Evolutionary conservation across 2,113 vertebrate genomes (phyloP).

Genomic region (Hystrix brachyura): DNA sequence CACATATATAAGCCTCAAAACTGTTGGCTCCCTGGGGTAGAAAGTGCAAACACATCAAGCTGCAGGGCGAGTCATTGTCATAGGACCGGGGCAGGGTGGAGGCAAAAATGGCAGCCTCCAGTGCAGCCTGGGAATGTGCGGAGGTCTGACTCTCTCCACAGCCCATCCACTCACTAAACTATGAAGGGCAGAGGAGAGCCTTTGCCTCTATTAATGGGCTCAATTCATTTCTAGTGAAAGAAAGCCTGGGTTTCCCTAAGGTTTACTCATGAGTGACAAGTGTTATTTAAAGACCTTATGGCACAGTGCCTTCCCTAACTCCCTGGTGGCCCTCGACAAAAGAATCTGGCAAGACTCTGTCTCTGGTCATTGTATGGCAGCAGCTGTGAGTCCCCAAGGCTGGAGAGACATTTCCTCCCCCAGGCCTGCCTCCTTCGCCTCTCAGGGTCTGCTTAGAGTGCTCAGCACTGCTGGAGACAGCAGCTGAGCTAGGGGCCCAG

Average conservation of each 20-base stretch:
- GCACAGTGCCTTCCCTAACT: constrained; percentile 57
- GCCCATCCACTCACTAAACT: neutral
- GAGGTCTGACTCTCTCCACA: neutral
- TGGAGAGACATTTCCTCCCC: neutral
- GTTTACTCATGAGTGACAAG: constrained; percentile 68
- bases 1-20: neutral
- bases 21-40: neutral
- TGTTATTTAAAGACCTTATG: constrained; percentile 48
- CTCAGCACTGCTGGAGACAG: neutral
- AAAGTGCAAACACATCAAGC: neutral
- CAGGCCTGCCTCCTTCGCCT: neutral
- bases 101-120: neutral
- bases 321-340: constrained; percentile 51
- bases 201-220: neutral
- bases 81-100: neutral
- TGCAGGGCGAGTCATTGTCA: neutral
- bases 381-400: neutral
- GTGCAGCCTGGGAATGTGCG: neutral
- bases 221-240: constrained; percentile 55
- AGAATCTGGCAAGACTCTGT: neutral
- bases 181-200: neutral
- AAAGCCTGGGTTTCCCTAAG: constrained; percentile 18
- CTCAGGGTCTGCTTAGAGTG: neutral
- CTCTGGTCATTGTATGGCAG: neutral
- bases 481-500: neutral